phyloP scores from a whole-genome alignment of 1,140 invertebrate species.

The fruit fly (Drosophila melanogaster) region DNA sequence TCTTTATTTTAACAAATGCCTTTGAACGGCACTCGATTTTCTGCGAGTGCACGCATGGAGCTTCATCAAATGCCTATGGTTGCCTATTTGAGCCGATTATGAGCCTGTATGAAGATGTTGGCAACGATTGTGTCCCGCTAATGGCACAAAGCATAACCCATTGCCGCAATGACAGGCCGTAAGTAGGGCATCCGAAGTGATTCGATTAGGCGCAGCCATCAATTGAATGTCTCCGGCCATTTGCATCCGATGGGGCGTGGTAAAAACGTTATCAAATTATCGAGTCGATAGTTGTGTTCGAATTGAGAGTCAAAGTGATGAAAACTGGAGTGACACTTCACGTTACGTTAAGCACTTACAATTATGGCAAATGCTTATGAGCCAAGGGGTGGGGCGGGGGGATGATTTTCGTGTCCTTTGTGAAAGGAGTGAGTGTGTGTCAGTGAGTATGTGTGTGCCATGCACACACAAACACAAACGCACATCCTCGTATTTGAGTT shows the following conservation, averaged over 20 bases:
- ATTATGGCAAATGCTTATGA: slow-evolving; percentile 13
- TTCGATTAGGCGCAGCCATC: slow-evolving; percentile 38
- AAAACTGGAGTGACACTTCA: slow-evolving; percentile 30
- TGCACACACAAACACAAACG: slow-evolving; percentile 1
- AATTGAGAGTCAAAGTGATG: slow-evolving; percentile 27
- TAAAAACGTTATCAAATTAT: slow-evolving; percentile 34
- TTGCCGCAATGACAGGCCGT: slow-evolving; percentile 5
- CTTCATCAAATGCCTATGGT: slow-evolving; percentile 30
- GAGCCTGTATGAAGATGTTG: neutral
- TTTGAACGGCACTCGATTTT: neutral
- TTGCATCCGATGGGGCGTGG: slow-evolving; percentile 23
- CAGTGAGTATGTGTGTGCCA: neutral
- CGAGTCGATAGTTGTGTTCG: slow-evolving; percentile 7
- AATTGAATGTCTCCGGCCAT: slow-evolving; percentile 34
- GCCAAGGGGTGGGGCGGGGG: neutral
- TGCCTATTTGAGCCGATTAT: slow-evolving; percentile 10
- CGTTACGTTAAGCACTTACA: slow-evolving; percentile 40
- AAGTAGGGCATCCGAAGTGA: slow-evolving; percentile 21
- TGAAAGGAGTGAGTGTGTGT: slow-evolving; percentile 23
- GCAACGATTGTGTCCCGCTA: slow-evolving; percentile 26
- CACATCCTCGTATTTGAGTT: slow-evolving; percentile 40
- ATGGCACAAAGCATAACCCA: slow-evolving; percentile 26
- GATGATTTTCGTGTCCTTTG: slow-evolving; percentile 22
- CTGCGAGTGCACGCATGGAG: neutral
- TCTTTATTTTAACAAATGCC: neutral